A percentile compares a stretch with the other conserved stretches of the same genome.
phyloP scores from a whole-genome alignment of 2,888 invertebrate genomes.

The Callosobruchus maculatus region DNA sequence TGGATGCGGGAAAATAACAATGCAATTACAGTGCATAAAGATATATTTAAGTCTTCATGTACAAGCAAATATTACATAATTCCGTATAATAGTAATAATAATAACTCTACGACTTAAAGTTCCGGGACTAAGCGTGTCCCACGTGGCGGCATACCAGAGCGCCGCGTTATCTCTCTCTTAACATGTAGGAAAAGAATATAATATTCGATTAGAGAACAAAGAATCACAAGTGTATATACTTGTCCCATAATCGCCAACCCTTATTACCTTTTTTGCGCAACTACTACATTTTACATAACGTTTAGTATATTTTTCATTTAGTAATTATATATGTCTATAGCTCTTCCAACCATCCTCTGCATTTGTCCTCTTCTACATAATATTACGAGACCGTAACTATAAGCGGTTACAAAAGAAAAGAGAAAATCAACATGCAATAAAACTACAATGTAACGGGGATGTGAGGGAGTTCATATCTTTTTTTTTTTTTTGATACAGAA shows the following conservation, averaged over 20 bases:
- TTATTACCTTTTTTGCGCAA: constrained; percentile 37
- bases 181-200: constrained; percentile 39
- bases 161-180: neutral
- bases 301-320: constrained; percentile 41
- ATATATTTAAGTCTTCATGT: constrained; percentile 75
- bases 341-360: constrained; percentile 12
- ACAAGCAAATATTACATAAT: constrained; percentile 68
- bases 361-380: constrained; percentile 19
- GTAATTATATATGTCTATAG: constrained; percentile 37
- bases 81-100: constrained; percentile 47
- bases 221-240: constrained; percentile 44
- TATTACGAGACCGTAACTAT: constrained; percentile 33
- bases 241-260: constrained; percentile 48
- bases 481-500: constrained; percentile 13
- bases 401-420: constrained; percentile 47
- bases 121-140: neutral
- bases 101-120: constrained; percentile 43
- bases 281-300: constrained; percentile 42
- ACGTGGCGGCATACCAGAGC: neutral
- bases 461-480: constrained; percentile 28
- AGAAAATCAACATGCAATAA: constrained; percentile 40
- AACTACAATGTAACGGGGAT: constrained; percentile 36
- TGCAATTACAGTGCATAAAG: constrained; percentile 63
- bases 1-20: constrained; percentile 6
- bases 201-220: constrained; percentile 49